phyloP scores from a whole-genome alignment of 2,113 vertebrate species.

The Plotosus lineatus region DNA sequence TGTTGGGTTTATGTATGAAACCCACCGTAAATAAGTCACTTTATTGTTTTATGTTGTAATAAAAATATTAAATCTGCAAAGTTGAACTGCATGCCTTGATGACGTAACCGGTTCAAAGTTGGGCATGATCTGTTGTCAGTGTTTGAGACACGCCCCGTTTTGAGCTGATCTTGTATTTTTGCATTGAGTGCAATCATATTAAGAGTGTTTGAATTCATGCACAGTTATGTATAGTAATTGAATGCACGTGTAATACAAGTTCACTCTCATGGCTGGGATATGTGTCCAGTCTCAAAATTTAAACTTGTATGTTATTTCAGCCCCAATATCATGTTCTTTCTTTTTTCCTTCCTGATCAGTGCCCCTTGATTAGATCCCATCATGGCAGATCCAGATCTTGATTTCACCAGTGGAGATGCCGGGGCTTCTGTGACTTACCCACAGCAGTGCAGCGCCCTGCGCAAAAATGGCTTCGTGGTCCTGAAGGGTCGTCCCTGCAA shows the following conservation, averaged over 20 bases:
- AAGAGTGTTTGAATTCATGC: background rate
- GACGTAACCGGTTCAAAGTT: slow-evolving; percentile 20
- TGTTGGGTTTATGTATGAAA: background rate
- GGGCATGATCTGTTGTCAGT: background rate
- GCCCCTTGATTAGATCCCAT: slow-evolving; percentile 68
- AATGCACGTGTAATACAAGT: background rate
- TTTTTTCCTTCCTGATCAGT: slow-evolving; percentile 42
- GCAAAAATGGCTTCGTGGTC: slow-evolving; percentile 96
- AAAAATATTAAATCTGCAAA: background rate
- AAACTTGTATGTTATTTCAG: background rate
- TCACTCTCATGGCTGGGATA: background rate
- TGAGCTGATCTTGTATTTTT: background rate
- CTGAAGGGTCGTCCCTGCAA: slow-evolving; percentile 96
- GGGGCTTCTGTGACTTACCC: slow-evolving; percentile 92
- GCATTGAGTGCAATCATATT: too few relatives aligned
- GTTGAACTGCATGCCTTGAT: background rate
- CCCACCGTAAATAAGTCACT: background rate
- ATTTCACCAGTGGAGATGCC: slow-evolving; percentile 89
- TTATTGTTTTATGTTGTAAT: background rate
- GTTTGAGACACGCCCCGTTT: background rate
- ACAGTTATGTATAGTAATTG: too few relatives aligned
- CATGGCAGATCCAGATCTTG: slow-evolving; percentile 90
- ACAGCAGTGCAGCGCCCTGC: slow-evolving; percentile 97
- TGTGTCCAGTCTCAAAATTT: background rate
- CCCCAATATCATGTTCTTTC: background rate